Evolutionary conservation across 2,113 vertebrate genomes (phyloP).

Genomic region (Pteruthius melanotis): DNA sequence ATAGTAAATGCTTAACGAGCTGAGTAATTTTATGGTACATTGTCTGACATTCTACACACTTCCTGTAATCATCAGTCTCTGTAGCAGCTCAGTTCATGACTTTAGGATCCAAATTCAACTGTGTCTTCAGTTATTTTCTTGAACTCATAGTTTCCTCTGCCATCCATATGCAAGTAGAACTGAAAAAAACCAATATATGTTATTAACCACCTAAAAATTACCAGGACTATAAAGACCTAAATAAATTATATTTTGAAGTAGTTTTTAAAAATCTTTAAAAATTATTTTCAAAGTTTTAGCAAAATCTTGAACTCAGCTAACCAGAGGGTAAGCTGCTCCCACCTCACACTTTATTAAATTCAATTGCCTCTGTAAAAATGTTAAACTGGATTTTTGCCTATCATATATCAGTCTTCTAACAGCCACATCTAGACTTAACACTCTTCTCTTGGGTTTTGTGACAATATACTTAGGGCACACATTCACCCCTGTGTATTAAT

Average conservation of each 20-base stretch:
- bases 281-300: background rate
- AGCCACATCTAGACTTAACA: background rate
- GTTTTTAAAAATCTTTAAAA: background rate
- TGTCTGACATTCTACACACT: slow-evolving; percentile 37
- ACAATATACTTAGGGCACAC: background rate
- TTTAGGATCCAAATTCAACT: slow-evolving; percentile 93
- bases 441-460: background rate
- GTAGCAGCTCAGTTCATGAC: background rate
- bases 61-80: slow-evolving; percentile 44
- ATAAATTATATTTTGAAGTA: background rate
- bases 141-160: slow-evolving; percentile 95
- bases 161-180: slow-evolving; percentile 98
- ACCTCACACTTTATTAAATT: background rate
- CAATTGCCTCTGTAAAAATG: background rate
- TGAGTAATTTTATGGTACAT: slow-evolving; percentile 59
- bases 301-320: background rate
- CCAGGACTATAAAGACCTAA: background rate
- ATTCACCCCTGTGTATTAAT: background rate
- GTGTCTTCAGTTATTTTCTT: slow-evolving; percentile 95
- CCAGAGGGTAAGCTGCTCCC: background rate
- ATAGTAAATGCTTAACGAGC: slow-evolving; percentile 72
- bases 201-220: background rate
- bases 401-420: background rate
- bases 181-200: slow-evolving; percentile 27
- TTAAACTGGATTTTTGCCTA: background rate